These are phyloP conservation scores for Philonicus albiceps DNA, from an alignment of 2,888 invertebrate genomes.

Conservation along the genomic window DNA sequence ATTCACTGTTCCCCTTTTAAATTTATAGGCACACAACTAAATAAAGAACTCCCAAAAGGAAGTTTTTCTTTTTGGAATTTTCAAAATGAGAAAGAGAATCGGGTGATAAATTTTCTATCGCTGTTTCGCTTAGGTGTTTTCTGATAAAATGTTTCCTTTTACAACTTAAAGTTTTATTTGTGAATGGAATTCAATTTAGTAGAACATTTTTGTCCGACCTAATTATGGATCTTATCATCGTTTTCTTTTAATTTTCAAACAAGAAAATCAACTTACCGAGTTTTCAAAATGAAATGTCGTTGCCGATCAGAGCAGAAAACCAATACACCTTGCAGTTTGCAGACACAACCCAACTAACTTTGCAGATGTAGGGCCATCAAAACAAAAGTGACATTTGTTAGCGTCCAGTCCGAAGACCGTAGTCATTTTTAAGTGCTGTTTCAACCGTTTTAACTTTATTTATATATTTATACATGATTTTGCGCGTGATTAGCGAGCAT, in stretches of 20 bases:
- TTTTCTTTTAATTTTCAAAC: not conserved
- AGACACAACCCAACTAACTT: not conserved
- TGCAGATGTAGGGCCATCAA: not conserved
- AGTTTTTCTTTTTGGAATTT: conserved; percentile 47
- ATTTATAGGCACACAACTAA: not conserved
- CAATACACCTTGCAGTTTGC: not conserved
- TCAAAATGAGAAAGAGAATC: conserved; percentile 44
- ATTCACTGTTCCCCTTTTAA: not conserved
- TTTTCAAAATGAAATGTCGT: not conserved
- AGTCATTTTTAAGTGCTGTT: no score
- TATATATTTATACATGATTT: not conserved
- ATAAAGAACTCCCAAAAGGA: not conserved
- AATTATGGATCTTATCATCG: not conserved
- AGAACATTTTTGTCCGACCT: not conserved
- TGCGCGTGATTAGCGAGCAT: not conserved
- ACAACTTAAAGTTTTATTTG: not conserved
- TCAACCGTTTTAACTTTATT: no score
- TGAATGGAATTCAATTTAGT: not conserved
- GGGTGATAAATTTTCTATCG: conserved; percentile 1
- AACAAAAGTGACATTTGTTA: not conserved
- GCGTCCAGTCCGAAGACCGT: not conserved
- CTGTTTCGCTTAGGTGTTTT: not conserved
- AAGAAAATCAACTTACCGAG: not conserved
- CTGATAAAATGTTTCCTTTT: not conserved
- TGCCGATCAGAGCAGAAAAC: not conserved